These are phyloP conservation scores for Andrena minutula DNA, from an alignment of 2,888 invertebrate species.

Conservation along the genomic window DNA sequence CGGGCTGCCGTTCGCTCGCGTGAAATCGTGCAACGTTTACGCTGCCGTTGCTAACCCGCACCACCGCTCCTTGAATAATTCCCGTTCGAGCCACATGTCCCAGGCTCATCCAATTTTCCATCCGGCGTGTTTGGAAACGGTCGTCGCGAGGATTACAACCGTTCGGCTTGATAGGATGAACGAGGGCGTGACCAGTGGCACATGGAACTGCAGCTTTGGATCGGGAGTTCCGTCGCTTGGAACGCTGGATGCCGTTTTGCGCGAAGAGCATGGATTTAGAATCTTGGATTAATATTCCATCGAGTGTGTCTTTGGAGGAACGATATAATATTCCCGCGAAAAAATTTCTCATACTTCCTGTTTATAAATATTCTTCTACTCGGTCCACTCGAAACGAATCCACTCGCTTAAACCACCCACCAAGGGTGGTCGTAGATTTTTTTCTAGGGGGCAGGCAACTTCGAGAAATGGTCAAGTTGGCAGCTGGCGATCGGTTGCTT, in stretches of 20 bases:
- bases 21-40: slow-evolving; percentile 39
- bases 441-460: too few relatives aligned
- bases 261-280: background rate
- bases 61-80: slow-evolving; percentile 48
- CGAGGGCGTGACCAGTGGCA: slow-evolving; percentile 5
- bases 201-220: background rate
- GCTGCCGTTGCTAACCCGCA: background rate
- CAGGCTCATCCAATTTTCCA: slow-evolving; percentile 52
- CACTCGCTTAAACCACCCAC: too few relatives aligned
- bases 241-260: slow-evolving; percentile 12
- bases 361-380: too few relatives aligned
- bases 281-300: slow-evolving; percentile 2
- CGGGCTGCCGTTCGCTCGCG: background rate
- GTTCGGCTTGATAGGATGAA: slow-evolving; percentile 42
- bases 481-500: too few relatives aligned
- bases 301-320: background rate
- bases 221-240: background rate
- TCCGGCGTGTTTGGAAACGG: slow-evolving; percentile 48
- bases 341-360: too few relatives aligned
- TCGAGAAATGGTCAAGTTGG: too few relatives aligned
- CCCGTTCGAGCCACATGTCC: slow-evolving; percentile 45
- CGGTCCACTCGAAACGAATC: too few relatives aligned
- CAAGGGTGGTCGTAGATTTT: too few relatives aligned
- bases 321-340: too few relatives aligned
- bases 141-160: slow-evolving; percentile 47